Conservation (phyloP, 2,797 vertebrate species). For the Oryzias sinensis region DNA sequence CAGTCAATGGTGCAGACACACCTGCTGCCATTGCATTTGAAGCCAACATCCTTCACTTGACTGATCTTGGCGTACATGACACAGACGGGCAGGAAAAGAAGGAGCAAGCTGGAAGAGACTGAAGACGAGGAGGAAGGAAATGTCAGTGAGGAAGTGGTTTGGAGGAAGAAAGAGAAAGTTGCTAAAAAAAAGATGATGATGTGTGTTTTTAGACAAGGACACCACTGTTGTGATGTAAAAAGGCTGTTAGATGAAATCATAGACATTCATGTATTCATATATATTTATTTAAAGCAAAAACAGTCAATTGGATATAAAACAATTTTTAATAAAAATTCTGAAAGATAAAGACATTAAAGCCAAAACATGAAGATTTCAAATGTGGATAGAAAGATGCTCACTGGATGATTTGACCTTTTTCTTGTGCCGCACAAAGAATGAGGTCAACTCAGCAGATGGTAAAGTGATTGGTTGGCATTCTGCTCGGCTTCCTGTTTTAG, state of each 20-base stretch:
- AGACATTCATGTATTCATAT: too few species aligned
- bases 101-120: slow-evolving; percentile 19
- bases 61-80: slow-evolving; percentile 40
- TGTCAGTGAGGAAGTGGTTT: slow-evolving; percentile 11
- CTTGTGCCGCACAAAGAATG: slow-evolving; percentile 9
- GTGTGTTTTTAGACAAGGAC: background rate
- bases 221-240: background rate
- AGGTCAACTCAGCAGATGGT: slow-evolving; percentile 56
- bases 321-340: too few species aligned
- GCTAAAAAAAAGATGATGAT: background rate
- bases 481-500: slow-evolving; percentile 39
- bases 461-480: slow-evolving; percentile 45
- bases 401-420: slow-evolving; percentile 18
- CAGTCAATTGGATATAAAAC: too few species aligned
- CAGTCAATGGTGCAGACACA: slow-evolving; percentile 24
- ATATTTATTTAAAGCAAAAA: too few species aligned
- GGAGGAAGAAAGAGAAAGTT: background rate
- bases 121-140: background rate
- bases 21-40: slow-evolving; percentile 38
- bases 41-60: slow-evolving; percentile 52
- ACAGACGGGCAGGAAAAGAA: slow-evolving; percentile 22
- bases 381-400: slow-evolving; percentile 3
- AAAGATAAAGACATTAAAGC: background rate
- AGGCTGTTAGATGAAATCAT: too few species aligned
- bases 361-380: slow-evolving; percentile 9